A percentile compares a stretch with the other conserved stretches of the same genome.
These are phyloP conservation scores for Riparia riparia DNA, from an alignment of 2,113 vertebrate species.

Conservation along the genomic window DNA sequence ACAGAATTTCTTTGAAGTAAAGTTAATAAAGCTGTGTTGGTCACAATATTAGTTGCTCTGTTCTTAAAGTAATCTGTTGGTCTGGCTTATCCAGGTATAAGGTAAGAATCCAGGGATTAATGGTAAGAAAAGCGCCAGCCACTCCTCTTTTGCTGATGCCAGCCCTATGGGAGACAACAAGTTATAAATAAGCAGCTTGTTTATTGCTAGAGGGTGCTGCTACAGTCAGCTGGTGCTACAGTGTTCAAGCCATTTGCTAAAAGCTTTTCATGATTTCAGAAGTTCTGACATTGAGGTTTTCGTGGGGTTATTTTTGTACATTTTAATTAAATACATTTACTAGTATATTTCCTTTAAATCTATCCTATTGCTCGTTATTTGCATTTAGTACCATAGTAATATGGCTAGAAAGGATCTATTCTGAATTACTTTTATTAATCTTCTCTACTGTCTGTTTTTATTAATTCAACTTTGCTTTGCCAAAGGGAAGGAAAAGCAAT, in stretches of 20 bases:
- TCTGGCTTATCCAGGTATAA: neutral
- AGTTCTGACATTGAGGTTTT: neutral
- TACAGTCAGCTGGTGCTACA: neutral
- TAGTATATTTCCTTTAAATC: neutral
- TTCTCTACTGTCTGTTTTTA: neutral
- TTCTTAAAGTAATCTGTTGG: neutral
- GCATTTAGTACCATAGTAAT: neutral
- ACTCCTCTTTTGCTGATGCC: neutral
- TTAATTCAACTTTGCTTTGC: neutral
- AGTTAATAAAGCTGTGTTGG: neutral
- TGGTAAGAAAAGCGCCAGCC: neutral
- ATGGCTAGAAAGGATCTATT: neutral
- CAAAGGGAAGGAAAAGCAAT: neutral
- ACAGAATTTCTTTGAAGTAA: neutral
- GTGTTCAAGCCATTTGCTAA: neutral
- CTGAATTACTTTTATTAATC: neutral
- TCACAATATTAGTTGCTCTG: neutral
- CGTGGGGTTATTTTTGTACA: neutral
- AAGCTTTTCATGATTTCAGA: neutral
- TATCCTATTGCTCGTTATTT: fast-evolving
- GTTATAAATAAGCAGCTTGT: slow-evolving; percentile 20
- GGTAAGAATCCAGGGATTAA: neutral
- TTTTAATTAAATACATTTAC: neutral
- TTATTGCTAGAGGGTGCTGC: neutral
- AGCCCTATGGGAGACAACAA: neutral